Evolutionary conservation across 2,113 vertebrate species (phyloP).

Genomic region (Barbus barbus): DNA sequence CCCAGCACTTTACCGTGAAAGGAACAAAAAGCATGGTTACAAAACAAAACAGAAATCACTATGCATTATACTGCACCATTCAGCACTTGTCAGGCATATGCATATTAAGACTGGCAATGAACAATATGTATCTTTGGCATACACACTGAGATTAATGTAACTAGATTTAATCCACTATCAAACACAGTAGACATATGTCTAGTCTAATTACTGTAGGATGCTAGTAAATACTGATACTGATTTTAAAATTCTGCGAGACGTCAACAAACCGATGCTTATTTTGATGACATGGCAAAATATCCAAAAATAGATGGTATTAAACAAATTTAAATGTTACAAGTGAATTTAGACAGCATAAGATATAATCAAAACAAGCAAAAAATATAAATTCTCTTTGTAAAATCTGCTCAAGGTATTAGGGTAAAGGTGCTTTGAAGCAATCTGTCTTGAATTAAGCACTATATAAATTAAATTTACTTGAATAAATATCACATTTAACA

Average conservation of each 20-base stretch:
- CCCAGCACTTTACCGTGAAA: constrained; percentile 40
- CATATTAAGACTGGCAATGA: not conserved
- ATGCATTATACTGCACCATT: not conserved
- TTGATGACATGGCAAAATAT: not conserved
- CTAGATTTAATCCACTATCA: not conserved
- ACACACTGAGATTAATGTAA: not conserved
- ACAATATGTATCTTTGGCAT: not conserved
- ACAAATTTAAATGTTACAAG: not conserved
- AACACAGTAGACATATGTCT: not conserved
- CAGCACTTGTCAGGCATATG: not conserved
- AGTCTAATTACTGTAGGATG: not conserved
- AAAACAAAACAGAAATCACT: constrained; percentile 45
- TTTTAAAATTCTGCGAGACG: not conserved
- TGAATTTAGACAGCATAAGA: not conserved
- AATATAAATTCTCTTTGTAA: not conserved
- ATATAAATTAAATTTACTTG: not conserved
- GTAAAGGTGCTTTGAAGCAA: not conserved
- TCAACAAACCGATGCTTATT: not conserved
- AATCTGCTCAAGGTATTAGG: not conserved
- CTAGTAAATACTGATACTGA: not conserved
- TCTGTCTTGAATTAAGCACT: not conserved
- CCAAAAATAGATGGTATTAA: not conserved
- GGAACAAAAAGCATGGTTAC: constrained; percentile 41
- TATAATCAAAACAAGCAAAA: not conserved
- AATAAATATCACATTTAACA: too few relatives aligned